phyloP scores from a whole-genome alignment of 2,113 vertebrate species.

The Cercopithecus mona region DNA sequence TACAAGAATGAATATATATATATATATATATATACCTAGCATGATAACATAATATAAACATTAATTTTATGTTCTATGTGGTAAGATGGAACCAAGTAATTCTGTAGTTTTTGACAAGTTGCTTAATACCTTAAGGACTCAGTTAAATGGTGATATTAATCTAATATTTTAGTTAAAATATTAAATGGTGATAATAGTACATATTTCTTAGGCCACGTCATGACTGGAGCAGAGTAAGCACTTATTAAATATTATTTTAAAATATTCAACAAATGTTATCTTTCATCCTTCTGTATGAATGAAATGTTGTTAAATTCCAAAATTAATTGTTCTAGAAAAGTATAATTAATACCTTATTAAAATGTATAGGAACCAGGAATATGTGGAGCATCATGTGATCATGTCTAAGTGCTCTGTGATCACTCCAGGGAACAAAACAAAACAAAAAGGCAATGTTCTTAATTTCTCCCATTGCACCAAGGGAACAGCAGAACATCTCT shows the following conservation, averaged over 20 bases:
- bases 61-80: neutral
- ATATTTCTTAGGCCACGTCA: neutral
- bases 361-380: constrained; percentile 7
- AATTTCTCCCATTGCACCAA: neutral
- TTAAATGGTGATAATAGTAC: neutral
- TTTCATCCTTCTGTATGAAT: neutral
- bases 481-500: constrained; percentile 31
- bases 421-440: neutral
- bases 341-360: constrained; percentile 7
- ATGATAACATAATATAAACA: neutral
- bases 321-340: constrained; percentile 35
- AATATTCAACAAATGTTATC: constrained; percentile 11
- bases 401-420: neutral
- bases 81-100: neutral
- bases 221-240: neutral
- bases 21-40: neutral
- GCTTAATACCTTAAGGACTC: neutral
- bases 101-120: neutral
- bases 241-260: constrained; percentile 40
- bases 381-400: neutral
- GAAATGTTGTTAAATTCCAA: constrained; percentile 27
- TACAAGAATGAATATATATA: neutral
- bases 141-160: neutral
- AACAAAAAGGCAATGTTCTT: neutral
- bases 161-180: constrained; percentile 33